phyloP scores from a whole-genome alignment of 53 echinoderm and acorn worm species.

The Paracentrotus lividus region DNA sequence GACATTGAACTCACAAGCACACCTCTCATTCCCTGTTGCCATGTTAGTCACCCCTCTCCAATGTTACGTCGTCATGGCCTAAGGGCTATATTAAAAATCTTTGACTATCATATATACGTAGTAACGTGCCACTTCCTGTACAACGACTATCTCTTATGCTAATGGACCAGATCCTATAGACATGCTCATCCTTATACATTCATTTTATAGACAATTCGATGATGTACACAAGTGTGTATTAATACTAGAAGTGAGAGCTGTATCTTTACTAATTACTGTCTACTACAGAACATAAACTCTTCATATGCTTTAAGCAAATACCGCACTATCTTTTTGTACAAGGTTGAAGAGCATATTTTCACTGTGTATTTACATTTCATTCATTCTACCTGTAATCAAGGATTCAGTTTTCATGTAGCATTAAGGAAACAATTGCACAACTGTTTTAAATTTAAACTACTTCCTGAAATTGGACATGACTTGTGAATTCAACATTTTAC shows the following conservation, averaged over 20 bases:
- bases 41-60: neutral
- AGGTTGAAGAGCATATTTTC: neutral
- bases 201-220: neutral
- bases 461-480: neutral
- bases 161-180: neutral
- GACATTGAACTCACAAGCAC: neutral
- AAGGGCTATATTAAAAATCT: constrained; percentile 32
- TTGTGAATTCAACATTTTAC: neutral
- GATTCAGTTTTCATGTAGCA: neutral
- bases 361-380: neutral
- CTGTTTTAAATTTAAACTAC: neutral
- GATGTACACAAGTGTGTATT: constrained; percentile 39
- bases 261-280: neutral
- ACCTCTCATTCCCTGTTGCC: neutral
- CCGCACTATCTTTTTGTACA: neutral
- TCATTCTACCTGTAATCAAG: neutral
- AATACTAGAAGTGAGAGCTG: neutral
- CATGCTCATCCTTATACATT: neutral
- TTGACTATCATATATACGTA: neutral
- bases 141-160: neutral
- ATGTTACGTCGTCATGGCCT: neutral
- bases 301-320: neutral
- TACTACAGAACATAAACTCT: neutral
- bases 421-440: neutral
- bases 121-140: neutral